These are phyloP conservation scores for Epizoanthus fatuus DNA, from an alignment of 92 coral and sea anemone species.

Conservation along the genomic window DNA sequence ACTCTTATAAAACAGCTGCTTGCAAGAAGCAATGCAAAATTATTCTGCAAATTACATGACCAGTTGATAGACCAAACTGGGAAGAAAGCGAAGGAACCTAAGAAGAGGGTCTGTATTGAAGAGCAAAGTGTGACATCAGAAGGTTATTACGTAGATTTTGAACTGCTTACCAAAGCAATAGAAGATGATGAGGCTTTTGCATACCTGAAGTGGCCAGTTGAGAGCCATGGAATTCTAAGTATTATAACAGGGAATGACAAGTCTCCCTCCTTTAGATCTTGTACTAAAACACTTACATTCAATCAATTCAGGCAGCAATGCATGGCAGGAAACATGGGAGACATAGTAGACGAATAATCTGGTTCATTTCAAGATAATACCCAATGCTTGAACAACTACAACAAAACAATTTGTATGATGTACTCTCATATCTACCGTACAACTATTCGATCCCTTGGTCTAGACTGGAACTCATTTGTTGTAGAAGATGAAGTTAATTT, in stretches of 20 bases:
- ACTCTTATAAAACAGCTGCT: slow-evolving; percentile 15
- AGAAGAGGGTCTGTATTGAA: slow-evolving; percentile 11
- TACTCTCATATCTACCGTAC: slow-evolving; percentile 24
- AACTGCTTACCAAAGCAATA: slow-evolving; percentile 5
- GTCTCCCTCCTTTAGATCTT: slow-evolving; percentile 40
- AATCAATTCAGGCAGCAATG: slow-evolving; percentile 6
- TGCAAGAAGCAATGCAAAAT: slow-evolving; percentile 4
- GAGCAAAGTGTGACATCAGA: slow-evolving; percentile 32
- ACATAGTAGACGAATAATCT: not conserved
- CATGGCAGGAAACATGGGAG: slow-evolving; percentile 11
- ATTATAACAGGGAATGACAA: slow-evolving; percentile 11
- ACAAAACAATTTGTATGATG: slow-evolving; percentile 24
- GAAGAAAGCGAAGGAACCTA: slow-evolving; percentile 38
- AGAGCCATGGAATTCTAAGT: not conserved
- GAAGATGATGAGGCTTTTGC: slow-evolving; percentile 7
- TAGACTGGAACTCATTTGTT: slow-evolving; percentile 17
- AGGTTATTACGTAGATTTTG: slow-evolving; percentile 2
- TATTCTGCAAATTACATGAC: slow-evolving; percentile 43
- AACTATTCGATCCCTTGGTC: slow-evolving; percentile 19
- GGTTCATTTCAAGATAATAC: not conserved
- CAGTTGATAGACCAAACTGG: slow-evolving; percentile 33
- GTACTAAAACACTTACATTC: slow-evolving; percentile 41
- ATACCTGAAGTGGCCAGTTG: not conserved
- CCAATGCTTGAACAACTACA: not conserved
- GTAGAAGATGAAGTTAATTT: no score